A percentile compares a stretch with the other conserved stretches of the same genome.
phyloP scores from a whole-genome alignment of 2,113 vertebrate species.

The Brachypodius melanocephalos region DNA sequence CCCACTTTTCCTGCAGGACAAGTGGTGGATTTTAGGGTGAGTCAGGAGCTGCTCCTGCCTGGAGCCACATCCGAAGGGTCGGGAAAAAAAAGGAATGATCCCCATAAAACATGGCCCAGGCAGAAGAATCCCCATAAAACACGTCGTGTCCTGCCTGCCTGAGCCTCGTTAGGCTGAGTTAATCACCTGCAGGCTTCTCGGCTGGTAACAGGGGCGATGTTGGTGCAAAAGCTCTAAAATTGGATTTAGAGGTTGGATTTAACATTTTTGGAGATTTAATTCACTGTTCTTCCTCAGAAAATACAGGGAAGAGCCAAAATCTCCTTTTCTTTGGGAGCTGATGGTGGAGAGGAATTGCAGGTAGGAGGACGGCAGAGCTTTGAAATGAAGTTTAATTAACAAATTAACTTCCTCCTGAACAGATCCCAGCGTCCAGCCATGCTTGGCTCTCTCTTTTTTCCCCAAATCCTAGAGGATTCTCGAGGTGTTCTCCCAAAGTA shows the following conservation, averaged over 20 bases:
- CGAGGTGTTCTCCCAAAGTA: not conserved
- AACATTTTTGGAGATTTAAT: not conserved
- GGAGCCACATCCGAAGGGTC: not conserved
- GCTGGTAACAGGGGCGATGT: fast-evolving
- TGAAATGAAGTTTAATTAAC: not conserved
- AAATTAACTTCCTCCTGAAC: not conserved
- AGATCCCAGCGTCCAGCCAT: not conserved
- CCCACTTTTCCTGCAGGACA: not conserved
- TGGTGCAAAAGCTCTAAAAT: not conserved
- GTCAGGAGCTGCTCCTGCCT: not conserved
- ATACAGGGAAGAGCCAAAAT: fast-evolving
- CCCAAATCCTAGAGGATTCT: not conserved
- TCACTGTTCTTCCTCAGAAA: not conserved
- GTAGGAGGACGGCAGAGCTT: not conserved
- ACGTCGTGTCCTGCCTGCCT: not conserved
- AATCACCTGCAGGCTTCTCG: not conserved
- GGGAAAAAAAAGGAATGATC: not conserved
- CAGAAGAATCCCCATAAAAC: not conserved
- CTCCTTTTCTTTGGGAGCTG: not conserved
- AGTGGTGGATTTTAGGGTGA: not conserved
- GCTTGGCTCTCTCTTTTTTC: not conserved
- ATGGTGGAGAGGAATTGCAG: not conserved
- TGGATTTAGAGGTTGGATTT: too few relatives aligned
- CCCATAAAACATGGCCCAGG: not conserved
- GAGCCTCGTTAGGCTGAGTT: not conserved